These are phyloP conservation scores for Batillaria attramentaria DNA, from an alignment of 1,140 invertebrate species.

Conservation along the genomic window DNA sequence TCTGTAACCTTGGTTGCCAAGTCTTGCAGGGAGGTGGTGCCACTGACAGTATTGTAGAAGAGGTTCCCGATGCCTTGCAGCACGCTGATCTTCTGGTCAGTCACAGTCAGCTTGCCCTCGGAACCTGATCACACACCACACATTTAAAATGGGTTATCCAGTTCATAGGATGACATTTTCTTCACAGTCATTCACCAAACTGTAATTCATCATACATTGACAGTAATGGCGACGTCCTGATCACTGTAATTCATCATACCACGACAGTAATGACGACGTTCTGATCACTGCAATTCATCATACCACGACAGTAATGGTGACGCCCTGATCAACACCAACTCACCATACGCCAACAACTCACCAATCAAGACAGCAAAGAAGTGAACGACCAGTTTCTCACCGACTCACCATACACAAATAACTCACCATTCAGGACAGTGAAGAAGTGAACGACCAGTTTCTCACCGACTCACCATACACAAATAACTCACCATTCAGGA, in stretches of 20 bases:
- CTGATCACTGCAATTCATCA: neutral
- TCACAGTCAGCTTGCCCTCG: conserved; percentile 91
- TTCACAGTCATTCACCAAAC: too few species aligned
- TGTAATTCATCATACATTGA: neutral
- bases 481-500: conserved; percentile 84
- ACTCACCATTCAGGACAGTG: conserved; percentile 82
- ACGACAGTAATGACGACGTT: too few species aligned
- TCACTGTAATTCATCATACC: too few species aligned
- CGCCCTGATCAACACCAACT: neutral
- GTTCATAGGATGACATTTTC: neutral
- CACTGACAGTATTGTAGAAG: conserved; percentile 81
- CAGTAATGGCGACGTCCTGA: too few species aligned
- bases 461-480: conserved; percentile 80
- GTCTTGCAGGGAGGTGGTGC: conserved; percentile 74
- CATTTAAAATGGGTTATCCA: neutral
- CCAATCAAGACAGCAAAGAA: conserved; percentile 13
- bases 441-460: conserved; percentile 83
- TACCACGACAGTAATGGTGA: neutral
- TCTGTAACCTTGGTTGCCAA: conserved; percentile 79
- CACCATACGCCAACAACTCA: neutral
- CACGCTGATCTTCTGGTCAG: conserved; percentile 90
- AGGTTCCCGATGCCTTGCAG: conserved; percentile 86
- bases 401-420: too few species aligned
- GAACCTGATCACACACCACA: conserved; percentile 74
- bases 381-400: neutral